phyloP scores from a whole-genome alignment of 1,140 invertebrate genomes.

The Brachionus manjavacas region DNA sequence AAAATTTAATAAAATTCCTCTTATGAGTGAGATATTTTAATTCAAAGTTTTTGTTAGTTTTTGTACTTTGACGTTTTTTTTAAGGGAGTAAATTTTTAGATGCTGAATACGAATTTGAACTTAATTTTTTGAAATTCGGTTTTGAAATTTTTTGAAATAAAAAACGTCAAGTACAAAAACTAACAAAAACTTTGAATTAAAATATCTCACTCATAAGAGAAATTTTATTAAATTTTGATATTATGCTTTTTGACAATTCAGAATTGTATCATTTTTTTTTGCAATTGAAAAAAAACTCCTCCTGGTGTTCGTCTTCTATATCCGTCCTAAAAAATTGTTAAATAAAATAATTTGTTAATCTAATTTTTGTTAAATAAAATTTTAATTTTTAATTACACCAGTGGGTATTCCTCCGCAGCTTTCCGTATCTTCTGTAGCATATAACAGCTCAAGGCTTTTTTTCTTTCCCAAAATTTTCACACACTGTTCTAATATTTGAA shows the following conservation, averaged over 20 bases:
- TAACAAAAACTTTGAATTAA: too few species aligned
- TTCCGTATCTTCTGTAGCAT: conserved; percentile 73
- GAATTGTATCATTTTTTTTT: conserved; percentile 63
- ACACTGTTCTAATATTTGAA: conserved; percentile 62
- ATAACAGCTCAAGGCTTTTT: conserved; percentile 69
- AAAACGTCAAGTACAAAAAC: too few species aligned
- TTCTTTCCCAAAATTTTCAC: conserved; percentile 68
- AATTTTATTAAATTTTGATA: too few species aligned
- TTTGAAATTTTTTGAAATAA: too few species aligned
- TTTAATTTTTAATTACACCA: conserved; percentile 59
- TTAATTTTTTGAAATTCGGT: too few species aligned
- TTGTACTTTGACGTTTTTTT: too few species aligned
- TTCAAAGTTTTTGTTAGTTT: too few species aligned
- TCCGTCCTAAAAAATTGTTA: conserved; percentile 70
- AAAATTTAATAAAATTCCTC: too few species aligned
- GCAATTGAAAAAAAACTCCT: conserved; percentile 72
- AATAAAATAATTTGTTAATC: neutral
- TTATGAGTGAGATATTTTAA: too few species aligned
- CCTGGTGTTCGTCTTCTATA: conserved; percentile 73
- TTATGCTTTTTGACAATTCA: conserved; percentile 34
- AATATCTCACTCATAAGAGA: too few species aligned
- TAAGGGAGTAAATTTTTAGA: too few species aligned
- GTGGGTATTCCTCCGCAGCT: conserved; percentile 75
- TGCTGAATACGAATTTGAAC: too few species aligned
- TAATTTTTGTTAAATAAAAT: neutral